Percentiles rank a stretch among this genome's conserved stretches.
Conservation (phyloP, 92 coral and sea anemone genomes). For the Diadumene lineata region DNA sequence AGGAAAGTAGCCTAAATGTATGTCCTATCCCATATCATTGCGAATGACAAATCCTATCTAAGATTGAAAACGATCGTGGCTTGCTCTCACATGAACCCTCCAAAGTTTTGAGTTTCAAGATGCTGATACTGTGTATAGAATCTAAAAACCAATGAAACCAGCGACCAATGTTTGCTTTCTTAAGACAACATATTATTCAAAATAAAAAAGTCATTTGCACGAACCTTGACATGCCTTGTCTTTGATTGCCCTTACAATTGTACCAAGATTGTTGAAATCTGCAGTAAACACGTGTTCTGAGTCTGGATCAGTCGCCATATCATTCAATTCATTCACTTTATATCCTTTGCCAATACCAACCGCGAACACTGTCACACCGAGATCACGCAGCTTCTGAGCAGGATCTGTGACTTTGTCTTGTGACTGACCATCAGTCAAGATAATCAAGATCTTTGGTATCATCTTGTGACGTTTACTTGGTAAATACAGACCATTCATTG, state of each 20-base stretch:
- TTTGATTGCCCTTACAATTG: constrained; percentile 46
- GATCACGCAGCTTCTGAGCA: constrained; percentile 73
- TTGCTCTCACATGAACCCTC: too few species aligned
- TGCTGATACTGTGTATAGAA: too few species aligned
- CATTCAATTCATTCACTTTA: constrained; percentile 46
- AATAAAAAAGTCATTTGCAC: too few species aligned
- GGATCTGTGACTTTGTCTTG: constrained; percentile 58
- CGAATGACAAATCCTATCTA: too few species aligned
- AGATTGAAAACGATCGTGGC: too few species aligned
- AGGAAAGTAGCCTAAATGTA: too few species aligned
- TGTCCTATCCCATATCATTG: too few species aligned
- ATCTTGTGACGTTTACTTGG: constrained; percentile 51
- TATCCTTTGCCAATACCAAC: constrained; percentile 65
- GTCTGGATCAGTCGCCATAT: constrained; percentile 90
- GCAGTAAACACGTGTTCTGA: constrained; percentile 62
- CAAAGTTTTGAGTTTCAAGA: too few species aligned
- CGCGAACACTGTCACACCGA: constrained; percentile 64
- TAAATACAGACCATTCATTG: constrained; percentile 53
- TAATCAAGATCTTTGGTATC: constrained; percentile 57
- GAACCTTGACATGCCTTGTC: constrained; percentile 69
- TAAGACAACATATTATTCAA: not conserved
- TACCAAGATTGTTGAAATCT: constrained; percentile 50
- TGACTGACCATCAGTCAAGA: constrained; percentile 76
- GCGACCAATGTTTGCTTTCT: too few species aligned
- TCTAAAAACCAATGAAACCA: too few species aligned